Conservation (phyloP, 1,140 invertebrate genomes). For the Bombus waltoni region DNA sequence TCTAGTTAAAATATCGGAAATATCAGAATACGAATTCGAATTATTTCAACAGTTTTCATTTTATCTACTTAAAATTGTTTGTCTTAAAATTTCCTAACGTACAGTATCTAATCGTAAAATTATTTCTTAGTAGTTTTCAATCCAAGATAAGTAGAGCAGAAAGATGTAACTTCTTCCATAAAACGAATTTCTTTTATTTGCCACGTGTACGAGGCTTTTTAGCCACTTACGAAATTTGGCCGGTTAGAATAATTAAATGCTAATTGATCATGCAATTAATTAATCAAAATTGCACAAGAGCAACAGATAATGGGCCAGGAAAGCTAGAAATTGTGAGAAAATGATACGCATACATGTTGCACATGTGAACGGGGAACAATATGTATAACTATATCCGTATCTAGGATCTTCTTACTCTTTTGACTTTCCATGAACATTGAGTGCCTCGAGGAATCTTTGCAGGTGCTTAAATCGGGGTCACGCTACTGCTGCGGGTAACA, state of each 20-base stretch:
- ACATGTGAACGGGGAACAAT: slow-evolving; percentile 57
- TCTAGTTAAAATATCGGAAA: too few species aligned
- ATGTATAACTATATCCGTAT: slow-evolving; percentile 45
- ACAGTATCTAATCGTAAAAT: not conserved
- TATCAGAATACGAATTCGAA: too few species aligned
- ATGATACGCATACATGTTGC: slow-evolving; percentile 37
- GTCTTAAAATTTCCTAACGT: not conserved
- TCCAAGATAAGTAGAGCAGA: not conserved
- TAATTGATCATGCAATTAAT: slow-evolving; percentile 55
- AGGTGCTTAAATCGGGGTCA: slow-evolving; percentile 63
- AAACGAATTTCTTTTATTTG: not conserved
- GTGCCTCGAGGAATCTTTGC: slow-evolving; percentile 52
- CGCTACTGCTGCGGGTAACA: slow-evolving; percentile 11
- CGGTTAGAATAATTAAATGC: slow-evolving; percentile 27
- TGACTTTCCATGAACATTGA: slow-evolving; percentile 60
- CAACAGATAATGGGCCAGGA: slow-evolving; percentile 33
- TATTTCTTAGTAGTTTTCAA: not conserved
- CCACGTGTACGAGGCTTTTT: not conserved
- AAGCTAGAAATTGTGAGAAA: slow-evolving; percentile 58
- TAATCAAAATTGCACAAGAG: slow-evolving; percentile 62
- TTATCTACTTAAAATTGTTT: not conserved
- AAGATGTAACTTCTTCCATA: not conserved
- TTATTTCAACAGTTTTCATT: too few species aligned
- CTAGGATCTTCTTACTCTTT: slow-evolving; percentile 57
- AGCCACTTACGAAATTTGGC: slow-evolving; percentile 29